Base-by-base conservation (phyloP, 1,140 invertebrate genomes). In the Bombus huntii region DNA sequence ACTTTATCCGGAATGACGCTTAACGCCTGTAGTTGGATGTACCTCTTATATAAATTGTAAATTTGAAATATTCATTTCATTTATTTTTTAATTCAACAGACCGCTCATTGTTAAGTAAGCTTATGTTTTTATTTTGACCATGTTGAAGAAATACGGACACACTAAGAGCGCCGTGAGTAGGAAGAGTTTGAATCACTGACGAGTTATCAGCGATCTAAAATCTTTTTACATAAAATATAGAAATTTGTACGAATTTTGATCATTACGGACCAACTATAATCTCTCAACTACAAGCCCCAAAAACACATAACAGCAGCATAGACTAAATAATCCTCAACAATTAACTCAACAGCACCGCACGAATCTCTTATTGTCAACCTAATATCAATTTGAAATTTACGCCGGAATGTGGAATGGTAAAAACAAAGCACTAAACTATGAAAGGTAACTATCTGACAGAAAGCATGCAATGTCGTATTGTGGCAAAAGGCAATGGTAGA, bases 391-490 rank as follows among this genome's bases (percentile, higher is more conserved):
- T 10, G 22, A 39, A 12, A 6, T 22, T n/a, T 47, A 62, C 47
- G 12, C 28, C 31, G 18, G 25, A 9, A 42, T 25, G 18, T 13
- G 31, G 15, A 9, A 31, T 25, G 5, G 25, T 5, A 65, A 39
- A 53, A 47, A 72, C 59, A 59, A 70, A 34, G 31, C 53, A 34
- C 57, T 74, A 77, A 81, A 65, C 47, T 37, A 39, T 42, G 42
- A 62, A 47, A 81, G 70, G 39, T 59, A 82, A 85, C 25, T 39
- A 70, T 77, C 25, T 65, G 59, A 75, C 71, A 34, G 53, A 76
- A 83, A 57, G 73, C 42, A n/a, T 62, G 68, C 68, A 76, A 68
- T 77, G 75, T 53, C 47, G 82, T 89, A 87, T 89, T 88, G 81
- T 70, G 85, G 62, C 70, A 83, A 74, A 90, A 87, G 82, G 85